Evolutionary conservation across 2,113 vertebrate species (phyloP), one percentile per base, ranked within the genome.

Genomic region (Sapayoa aenigma): DNA sequence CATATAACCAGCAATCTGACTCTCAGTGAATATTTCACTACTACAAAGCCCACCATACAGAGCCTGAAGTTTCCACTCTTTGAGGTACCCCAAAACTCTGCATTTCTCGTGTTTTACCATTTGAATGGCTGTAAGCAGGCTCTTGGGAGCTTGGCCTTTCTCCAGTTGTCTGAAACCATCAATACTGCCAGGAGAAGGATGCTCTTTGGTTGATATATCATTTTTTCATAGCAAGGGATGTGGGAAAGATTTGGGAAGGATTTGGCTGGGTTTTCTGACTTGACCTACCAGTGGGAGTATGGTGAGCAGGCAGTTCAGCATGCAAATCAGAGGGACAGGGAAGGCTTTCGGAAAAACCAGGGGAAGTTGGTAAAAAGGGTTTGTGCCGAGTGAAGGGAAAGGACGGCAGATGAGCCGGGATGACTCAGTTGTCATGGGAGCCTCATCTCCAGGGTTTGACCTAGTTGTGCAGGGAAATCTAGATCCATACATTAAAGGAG

Each of bases 371-470:
- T 81, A 27, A 56, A 74, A 87, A 89, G 55, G 50, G 50, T 63
- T 94, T 94, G 62, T 14, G 56, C 62, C 60, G 35, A 86, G 52
- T 35, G 90, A 86, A 79, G 79, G 74, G 77, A 66, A 91, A 73
- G 67, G 42, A 35, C 0, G 0, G 68, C 44, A 68, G 65, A 81
- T 90, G 80, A 90, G 83, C 90, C 0, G 0, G 67, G 46, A 62
- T 92, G 94, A 96, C 65, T 96, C 90, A 75, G 65, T 68, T 80
- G 37, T 88, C 80, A 76, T 44, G 66, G 73, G 83, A 90, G 73
- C 66, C 62, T 81, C 60, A 63, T 93, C 77, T 71, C 24, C 0
- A 7, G 53, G 50, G 14, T 31, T 82, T 87, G 93, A 96, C 76
- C 93, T 86, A 89, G 52, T 86, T 93, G 90, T 82, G 74, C 44